Evolutionary conservation across 2,888 invertebrate genomes (phyloP).

Genomic region (Aethes cnicana): DNA sequence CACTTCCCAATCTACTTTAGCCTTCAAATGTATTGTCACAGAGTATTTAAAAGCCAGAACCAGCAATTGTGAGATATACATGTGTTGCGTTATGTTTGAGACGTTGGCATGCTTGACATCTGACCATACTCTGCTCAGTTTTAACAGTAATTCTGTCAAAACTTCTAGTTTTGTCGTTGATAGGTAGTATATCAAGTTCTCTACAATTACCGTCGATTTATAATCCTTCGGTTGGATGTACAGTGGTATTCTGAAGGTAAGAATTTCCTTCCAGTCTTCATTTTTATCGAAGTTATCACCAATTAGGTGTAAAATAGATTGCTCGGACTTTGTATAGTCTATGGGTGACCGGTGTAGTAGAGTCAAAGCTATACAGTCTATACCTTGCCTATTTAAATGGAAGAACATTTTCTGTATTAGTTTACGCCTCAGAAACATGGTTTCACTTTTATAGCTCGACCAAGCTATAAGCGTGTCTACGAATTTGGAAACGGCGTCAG

Average conservation of each 20-base stretch:
- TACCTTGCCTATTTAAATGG: conserved; percentile 81
- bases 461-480: conserved; percentile 81
- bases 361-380: conserved; percentile 81
- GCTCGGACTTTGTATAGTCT: conserved; percentile 58
- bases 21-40: conserved; percentile 53
- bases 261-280: conserved; percentile 85
- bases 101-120: conserved; percentile 84
- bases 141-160: conserved; percentile 69
- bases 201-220: conserved; percentile 76
- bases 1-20: conserved; percentile 50
- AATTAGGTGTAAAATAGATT: conserved; percentile 73
- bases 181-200: conserved; percentile 85
- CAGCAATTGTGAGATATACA: conserved; percentile 86
- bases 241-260: conserved; percentile 70
- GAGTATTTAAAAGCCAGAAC: conserved; percentile 81
- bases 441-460: conserved; percentile 55
- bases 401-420: conserved; percentile 77
- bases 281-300: conserved; percentile 74
- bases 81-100: conserved; percentile 86
- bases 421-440: conserved; percentile 60
- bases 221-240: conserved; percentile 80
- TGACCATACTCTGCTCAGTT: conserved; percentile 86
- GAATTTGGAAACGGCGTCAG: conserved; percentile 74
- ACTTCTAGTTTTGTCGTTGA: conserved; percentile 58
- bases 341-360: conserved; percentile 80